Percentiles rank a stretch among this genome's conserved stretches.
phyloP scores from a whole-genome alignment of 2,113 vertebrate genomes.

The Balaeniceps rex region DNA sequence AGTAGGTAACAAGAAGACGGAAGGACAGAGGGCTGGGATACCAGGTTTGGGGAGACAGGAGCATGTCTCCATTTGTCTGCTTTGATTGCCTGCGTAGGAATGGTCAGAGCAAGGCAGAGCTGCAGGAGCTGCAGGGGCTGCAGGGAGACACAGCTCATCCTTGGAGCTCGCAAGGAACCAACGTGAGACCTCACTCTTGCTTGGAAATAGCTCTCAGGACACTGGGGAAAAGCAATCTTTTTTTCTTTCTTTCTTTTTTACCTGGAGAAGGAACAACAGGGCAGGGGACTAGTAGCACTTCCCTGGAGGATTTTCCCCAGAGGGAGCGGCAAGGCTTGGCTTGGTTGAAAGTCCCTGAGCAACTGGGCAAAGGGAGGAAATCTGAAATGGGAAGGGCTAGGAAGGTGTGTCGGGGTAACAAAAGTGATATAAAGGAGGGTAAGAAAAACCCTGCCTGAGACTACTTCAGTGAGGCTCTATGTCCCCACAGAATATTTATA shows the following conservation, averaged over 20 bases:
- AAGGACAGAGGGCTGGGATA: neutral
- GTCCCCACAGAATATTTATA: neutral
- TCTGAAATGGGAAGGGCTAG: neutral
- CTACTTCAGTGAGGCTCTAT: neutral
- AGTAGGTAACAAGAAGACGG: neutral
- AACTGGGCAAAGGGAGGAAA: neutral
- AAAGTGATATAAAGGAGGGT: neutral
- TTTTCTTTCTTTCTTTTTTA: neutral
- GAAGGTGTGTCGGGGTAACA: neutral
- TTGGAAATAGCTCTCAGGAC: neutral
- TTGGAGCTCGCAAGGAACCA: neutral
- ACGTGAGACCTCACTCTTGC: rapidly evolving
- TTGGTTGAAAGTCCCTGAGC: neutral
- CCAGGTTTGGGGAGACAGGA: neutral
- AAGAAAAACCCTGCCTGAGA: neutral
- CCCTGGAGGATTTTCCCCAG: neutral
- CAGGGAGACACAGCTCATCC: neutral
- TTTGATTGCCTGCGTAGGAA: neutral
- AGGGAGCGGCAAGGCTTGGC: neutral
- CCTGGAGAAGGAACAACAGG: neutral
- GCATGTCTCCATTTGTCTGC: neutral
- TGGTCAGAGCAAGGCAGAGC: neutral
- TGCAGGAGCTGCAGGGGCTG: neutral
- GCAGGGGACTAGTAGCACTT: neutral
- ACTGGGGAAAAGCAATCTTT: neutral